Conservation (phyloP, 2,113 vertebrate species). For the Nothoprocta perdicaria region DNA sequence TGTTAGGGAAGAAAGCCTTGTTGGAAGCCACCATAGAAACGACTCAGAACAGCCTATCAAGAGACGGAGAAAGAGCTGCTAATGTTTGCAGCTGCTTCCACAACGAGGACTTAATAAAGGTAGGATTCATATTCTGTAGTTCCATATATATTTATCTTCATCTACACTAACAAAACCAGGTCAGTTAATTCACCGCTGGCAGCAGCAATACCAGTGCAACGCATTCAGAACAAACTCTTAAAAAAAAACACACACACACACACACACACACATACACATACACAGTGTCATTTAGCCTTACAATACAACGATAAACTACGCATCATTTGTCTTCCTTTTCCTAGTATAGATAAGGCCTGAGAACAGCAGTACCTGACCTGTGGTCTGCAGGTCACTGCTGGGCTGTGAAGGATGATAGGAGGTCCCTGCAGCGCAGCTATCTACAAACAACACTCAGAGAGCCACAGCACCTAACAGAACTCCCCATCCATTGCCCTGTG, state of each 20-base stretch:
- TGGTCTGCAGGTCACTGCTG: slow-evolving; percentile 10
- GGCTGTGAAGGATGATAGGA: neutral
- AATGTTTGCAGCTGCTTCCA: neutral
- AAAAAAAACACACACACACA: too few relatives aligned
- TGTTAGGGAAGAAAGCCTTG: neutral
- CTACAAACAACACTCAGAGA: neutral
- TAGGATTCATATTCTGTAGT: neutral
- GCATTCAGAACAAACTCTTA: neutral
- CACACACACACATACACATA: neutral
- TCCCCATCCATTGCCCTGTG: neutral
- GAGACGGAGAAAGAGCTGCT: neutral
- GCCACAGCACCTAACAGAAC: neutral
- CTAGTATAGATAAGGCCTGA: slow-evolving; percentile 28
- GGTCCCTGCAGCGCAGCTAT: neutral
- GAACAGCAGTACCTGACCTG: slow-evolving; percentile 3
- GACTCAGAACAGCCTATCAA: neutral
- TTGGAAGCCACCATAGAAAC: neutral
- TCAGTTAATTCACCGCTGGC: slow-evolving; percentile 18
- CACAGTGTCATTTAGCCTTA: slow-evolving; percentile 34
- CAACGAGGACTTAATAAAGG: neutral
- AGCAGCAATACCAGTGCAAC: slow-evolving; percentile 17
- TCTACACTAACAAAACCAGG: slow-evolving; percentile 12
- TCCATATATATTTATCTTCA: slow-evolving; percentile 17
- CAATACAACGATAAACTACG: neutral
- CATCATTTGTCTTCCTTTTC: slow-evolving; percentile 42